Percentiles rank a stretch among this genome's conserved stretches.
Evolutionary conservation across 2,797 vertebrate genomes (phyloP).

Genomic region (Epinephelus malabaricus): DNA sequence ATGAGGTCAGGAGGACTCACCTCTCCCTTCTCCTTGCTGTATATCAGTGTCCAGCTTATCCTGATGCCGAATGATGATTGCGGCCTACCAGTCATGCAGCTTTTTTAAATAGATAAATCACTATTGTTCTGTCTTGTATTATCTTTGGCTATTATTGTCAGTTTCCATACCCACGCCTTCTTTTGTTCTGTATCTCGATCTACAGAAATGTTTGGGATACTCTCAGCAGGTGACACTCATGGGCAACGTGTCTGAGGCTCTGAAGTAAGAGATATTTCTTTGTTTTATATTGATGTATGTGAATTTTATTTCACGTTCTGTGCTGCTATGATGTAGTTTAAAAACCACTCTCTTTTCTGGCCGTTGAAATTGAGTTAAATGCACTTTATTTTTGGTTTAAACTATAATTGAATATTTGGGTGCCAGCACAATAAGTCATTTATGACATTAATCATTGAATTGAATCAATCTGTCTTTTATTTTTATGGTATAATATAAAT

Average conservation of each 20-base stretch:
- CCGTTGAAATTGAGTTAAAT: not conserved
- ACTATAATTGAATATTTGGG: not conserved
- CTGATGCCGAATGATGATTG: not conserved
- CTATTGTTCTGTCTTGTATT: not conserved
- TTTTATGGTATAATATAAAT: not conserved
- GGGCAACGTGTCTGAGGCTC: conserved; percentile 89
- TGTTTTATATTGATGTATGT: conserved; percentile 3
- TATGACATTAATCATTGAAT: not conserved
- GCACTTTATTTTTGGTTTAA: not conserved
- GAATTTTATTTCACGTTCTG: not conserved
- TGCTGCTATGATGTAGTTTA: not conserved
- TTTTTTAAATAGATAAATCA: not conserved
- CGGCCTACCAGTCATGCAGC: not conserved
- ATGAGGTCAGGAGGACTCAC: conserved; percentile 78
- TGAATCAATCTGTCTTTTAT: not conserved
- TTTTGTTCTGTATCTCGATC: conserved; percentile 12
- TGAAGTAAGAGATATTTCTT: conserved; percentile 85
- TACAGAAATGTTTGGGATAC: conserved; percentile 89
- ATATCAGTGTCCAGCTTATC: not conserved
- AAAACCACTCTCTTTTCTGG: not conserved
- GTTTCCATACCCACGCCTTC: not conserved
- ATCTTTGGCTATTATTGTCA: not conserved
- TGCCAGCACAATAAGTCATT: not conserved
- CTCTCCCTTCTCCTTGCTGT: not conserved
- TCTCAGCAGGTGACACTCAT: conserved; percentile 89